Evolutionary conservation across 2,113 vertebrate genomes (phyloP).

Genomic region (Bufo gargarizans): DNA sequence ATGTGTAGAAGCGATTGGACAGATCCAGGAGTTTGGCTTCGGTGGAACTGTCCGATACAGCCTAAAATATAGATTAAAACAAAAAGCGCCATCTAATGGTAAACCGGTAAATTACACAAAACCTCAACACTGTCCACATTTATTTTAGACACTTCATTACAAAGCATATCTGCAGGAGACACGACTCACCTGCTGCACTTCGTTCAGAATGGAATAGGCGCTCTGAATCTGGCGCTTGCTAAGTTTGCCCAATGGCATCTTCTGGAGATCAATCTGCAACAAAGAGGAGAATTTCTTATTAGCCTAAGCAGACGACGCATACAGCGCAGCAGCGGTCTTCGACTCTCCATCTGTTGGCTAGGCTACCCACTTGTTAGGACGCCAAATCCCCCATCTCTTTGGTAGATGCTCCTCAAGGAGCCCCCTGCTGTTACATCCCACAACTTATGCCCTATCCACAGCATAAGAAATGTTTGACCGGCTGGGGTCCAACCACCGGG

Average conservation of each 20-base stretch:
- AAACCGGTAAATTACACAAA: background rate
- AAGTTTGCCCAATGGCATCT: slow-evolving; percentile 97
- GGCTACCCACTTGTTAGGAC: no score
- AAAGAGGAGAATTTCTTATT: background rate
- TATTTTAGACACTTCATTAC: no score
- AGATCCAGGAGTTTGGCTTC: slow-evolving; percentile 92
- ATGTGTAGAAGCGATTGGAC: slow-evolving; percentile 96
- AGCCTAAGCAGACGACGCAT: background rate
- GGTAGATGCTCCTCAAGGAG: no score
- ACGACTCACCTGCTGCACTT: slow-evolving; percentile 90
- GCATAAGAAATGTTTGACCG: no score
- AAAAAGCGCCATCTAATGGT: background rate
- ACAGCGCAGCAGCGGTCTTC: no score
- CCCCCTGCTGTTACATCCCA: no score
- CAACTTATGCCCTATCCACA: no score
- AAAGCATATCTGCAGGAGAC: no score
- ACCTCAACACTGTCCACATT: no score
- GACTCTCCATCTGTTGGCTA: no score
- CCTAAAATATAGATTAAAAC: slow-evolving; percentile 67
- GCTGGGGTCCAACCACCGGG: no score
- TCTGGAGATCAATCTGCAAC: slow-evolving; percentile 94
- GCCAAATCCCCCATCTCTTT: no score
- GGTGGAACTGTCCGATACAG: slow-evolving; percentile 79
- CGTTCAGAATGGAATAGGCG: slow-evolving; percentile 91
- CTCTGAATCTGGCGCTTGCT: slow-evolving; percentile 98